phyloP scores from a whole-genome alignment of 2,113 vertebrate species.

The Dinomys branickii region DNA sequence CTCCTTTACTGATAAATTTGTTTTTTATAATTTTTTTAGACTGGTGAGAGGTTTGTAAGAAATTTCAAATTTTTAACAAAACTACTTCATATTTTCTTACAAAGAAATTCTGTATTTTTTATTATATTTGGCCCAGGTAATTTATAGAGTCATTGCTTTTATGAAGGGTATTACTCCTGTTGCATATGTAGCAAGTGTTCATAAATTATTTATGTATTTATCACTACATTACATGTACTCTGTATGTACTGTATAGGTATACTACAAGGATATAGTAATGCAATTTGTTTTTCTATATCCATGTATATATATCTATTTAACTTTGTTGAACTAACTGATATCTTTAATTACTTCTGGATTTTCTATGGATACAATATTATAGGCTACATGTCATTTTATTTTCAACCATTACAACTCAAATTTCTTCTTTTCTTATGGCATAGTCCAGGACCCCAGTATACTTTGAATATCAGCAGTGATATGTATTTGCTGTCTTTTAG shows the following conservation, averaged over 20 bases:
- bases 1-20: neutral
- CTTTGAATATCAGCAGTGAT: constrained; percentile 44
- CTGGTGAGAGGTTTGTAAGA: neutral
- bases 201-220: neutral
- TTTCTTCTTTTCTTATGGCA: neutral
- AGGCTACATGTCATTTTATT: constrained; percentile 13
- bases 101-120: neutral
- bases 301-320: neutral
- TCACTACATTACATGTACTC: neutral
- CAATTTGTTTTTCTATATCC: neutral
- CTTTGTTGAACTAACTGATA: neutral
- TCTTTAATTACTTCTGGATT: constrained; percentile 11
- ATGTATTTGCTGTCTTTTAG: neutral
- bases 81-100: neutral
- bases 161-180: neutral
- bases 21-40: neutral
- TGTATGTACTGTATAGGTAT: neutral
- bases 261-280: neutral
- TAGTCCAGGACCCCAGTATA: neutral
- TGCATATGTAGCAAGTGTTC: neutral
- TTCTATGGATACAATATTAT: neutral
- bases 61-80: neutral
- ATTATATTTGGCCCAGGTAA: neutral
- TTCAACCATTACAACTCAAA: neutral
- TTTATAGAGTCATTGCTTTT: neutral